phyloP scores from a whole-genome alignment of 2,888 invertebrate species.

The Biston stratarius region DNA sequence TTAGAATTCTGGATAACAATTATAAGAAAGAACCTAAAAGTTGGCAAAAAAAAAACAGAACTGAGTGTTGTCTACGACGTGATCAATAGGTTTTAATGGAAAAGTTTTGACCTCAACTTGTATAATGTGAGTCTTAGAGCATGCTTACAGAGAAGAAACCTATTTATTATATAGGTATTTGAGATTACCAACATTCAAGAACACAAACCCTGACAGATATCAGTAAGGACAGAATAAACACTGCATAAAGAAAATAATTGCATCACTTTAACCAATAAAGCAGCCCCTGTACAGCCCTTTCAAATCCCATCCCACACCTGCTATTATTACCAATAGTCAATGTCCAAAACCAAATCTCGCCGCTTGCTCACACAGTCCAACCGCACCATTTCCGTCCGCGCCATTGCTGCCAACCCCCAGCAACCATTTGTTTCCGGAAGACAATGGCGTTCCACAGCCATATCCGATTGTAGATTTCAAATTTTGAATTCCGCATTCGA shows the following conservation, averaged over 20 bases:
- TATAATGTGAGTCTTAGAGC: too few relatives aligned
- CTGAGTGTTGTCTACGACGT: not conserved
- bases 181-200: too few relatives aligned
- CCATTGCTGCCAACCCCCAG: slow-evolving; percentile 65
- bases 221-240: not conserved
- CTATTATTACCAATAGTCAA: slow-evolving; percentile 31
- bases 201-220: too few relatives aligned
- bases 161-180: too few relatives aligned
- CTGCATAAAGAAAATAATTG: not conserved
- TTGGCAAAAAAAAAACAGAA: too few relatives aligned
- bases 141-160: too few relatives aligned
- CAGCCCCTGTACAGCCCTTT: slow-evolving; percentile 3
- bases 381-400: slow-evolving; percentile 73
- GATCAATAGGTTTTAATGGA: too few relatives aligned
- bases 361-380: slow-evolving; percentile 60
- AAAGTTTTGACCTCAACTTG: too few relatives aligned
- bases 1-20: not conserved
- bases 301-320: slow-evolving; percentile 18
- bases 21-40: not conserved
- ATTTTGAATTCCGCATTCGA: slow-evolving; percentile 59
- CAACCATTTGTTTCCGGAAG: slow-evolving; percentile 80
- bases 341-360: slow-evolving; percentile 46
- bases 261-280: slow-evolving; percentile 10
- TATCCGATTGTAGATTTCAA: slow-evolving; percentile 73
- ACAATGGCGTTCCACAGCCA: slow-evolving; percentile 75